Evolutionary conservation across 2,797 vertebrate species (phyloP).

Genomic region (Capromys pilorides): DNA sequence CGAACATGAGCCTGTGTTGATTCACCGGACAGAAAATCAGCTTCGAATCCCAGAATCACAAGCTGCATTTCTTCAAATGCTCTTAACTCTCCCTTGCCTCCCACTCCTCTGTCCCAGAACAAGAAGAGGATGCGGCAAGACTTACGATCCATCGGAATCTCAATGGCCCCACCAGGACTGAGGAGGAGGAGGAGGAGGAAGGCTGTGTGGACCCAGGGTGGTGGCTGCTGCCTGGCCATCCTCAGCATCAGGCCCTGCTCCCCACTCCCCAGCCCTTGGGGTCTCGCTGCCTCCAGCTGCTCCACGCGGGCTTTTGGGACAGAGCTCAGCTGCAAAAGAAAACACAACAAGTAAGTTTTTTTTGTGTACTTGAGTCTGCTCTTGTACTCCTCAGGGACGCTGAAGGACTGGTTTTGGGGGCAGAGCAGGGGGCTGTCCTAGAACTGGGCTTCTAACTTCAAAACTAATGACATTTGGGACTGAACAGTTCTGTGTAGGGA

Average conservation of each 20-base stretch:
- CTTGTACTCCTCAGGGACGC: neutral
- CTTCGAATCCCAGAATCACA: neutral
- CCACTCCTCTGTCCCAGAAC: neutral
- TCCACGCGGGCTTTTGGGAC: neutral
- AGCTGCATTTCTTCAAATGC: neutral
- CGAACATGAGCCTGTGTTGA: rapidly evolving
- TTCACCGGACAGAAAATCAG: neutral
- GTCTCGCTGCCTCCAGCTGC: conserved; percentile 40
- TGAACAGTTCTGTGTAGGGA: neutral
- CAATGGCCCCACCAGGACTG: conserved; percentile 87
- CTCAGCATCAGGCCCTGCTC: conserved; percentile 73
- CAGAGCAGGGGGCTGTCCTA: neutral
- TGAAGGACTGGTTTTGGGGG: neutral
- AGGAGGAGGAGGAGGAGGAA: conserved; percentile 86
- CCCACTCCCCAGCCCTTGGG: conserved; percentile 15
- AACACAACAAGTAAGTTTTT: conserved; percentile 21
- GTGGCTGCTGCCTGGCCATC: conserved; percentile 80
- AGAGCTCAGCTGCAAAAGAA: conserved; percentile 82
- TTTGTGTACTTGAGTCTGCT: neutral
- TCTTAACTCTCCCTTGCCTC: neutral
- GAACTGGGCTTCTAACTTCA: neutral
- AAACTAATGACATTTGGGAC: too few species aligned
- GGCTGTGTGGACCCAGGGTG: conserved; percentile 74
- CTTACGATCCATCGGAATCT: conserved; percentile 95
- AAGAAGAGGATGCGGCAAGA: conserved; percentile 65